Evolutionary conservation across 2,113 vertebrate genomes (phyloP), one percentile per base, ranked within the genome.

Genomic region (Tachysurus vachellii): DNA sequence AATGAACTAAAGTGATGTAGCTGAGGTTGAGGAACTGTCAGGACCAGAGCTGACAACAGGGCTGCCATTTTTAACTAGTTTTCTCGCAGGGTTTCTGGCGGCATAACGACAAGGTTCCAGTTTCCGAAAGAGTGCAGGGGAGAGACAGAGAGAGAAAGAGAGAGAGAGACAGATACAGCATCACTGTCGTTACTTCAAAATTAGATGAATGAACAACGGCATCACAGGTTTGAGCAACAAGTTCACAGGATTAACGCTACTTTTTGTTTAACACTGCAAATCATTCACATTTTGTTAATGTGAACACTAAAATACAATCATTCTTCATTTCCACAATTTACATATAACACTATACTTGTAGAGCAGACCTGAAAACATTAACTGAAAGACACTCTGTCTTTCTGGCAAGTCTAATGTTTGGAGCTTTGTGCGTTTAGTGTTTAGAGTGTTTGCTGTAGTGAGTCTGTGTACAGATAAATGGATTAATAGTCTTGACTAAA

Each of bases 321-420:
- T 28, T 1, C 57, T 59, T 76, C 23, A 76, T 13, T 47, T n/a
- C n/a, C 3, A 21, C 54, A 11, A 56, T 80, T 28, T 80, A 53
- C 44, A 54, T 53, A 53, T 53, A 66, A 28, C 59, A 64, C 53
- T 71, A 68, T 54, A 66, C 9, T 86, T 44, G 71, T 62, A 77
- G 28, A 61, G 42, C 42, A 3, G 23, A 53, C 3, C 61, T 66
- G n/a, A 28, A 54, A 85, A 54, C 75, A 66, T 14, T 64, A 79
- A 47, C 61, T 77, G 83, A 57, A 71, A 85, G 12, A 75, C 57
- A 50, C 19, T 17, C 66, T 66, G 12, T 23, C 19, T 75, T 42
- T 85, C 42, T 82, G 76, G 42, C 84, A 89, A 82, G 42, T 84
- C 73, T 85, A 88, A 84, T 87, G 42, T 83, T 59, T 70, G 42